Conservation (phyloP, 1,140 invertebrate genomes). For the Ceratina japonica region DNA sequence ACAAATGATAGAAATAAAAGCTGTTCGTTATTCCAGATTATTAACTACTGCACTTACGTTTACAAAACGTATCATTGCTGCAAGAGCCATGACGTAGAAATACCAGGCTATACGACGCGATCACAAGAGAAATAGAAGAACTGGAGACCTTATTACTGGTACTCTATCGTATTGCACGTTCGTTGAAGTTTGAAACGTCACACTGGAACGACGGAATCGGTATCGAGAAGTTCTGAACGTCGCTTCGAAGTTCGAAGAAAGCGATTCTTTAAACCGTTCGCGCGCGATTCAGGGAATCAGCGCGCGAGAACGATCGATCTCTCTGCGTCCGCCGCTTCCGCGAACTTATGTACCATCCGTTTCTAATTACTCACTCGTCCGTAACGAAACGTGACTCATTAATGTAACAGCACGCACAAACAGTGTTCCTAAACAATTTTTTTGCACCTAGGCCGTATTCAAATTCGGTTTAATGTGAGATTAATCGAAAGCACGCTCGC, state of each 20-base stretch:
- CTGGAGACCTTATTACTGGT: no score
- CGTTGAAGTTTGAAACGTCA: neutral
- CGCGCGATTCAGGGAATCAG: conserved; percentile 32
- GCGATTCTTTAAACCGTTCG: conserved; percentile 9
- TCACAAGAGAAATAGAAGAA: no score
- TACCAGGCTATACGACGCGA: no score
- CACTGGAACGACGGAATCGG: conserved; percentile 12
- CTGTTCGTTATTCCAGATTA: no score
- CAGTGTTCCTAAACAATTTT: neutral
- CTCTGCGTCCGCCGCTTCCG: neutral
- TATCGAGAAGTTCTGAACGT: conserved; percentile 22
- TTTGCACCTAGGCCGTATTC: neutral
- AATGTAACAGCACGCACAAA: neutral
- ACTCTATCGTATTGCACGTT: neutral
- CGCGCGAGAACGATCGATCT: conserved; percentile 23
- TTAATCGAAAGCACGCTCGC: no score
- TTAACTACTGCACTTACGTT: no score
- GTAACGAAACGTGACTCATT: neutral
- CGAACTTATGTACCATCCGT: neutral
- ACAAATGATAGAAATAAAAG: no score
- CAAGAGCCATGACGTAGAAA: no score
- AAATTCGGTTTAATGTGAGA: no score
- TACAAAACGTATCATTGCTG: no score
- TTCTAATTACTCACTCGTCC: conserved; percentile 18
- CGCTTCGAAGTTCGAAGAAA: conserved; percentile 13